Conservation (phyloP, 1,140 invertebrate species). For the Brachionus angularis region DNA sequence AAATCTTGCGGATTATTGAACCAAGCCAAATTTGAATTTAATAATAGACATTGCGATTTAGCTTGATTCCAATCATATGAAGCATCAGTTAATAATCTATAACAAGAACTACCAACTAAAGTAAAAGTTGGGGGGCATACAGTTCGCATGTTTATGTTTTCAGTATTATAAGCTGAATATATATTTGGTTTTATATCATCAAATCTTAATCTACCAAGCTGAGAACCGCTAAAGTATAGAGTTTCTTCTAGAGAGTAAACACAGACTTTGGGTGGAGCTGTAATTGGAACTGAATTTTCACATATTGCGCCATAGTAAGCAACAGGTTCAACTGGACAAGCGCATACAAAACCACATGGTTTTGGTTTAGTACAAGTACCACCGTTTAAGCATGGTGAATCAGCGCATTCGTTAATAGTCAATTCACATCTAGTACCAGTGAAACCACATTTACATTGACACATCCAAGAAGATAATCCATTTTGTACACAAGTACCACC, state of each 20-base stretch:
- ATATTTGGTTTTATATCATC: not conserved
- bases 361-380: constrained; percentile 48
- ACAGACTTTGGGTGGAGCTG: constrained; percentile 23
- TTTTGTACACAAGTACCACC: constrained; percentile 69
- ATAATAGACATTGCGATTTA: constrained; percentile 5
- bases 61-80: constrained; percentile 41
- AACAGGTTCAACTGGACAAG: constrained; percentile 35
- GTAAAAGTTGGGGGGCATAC: constrained; percentile 9
- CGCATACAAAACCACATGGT: constrained; percentile 40
- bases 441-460: constrained; percentile 35
- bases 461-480: constrained; percentile 3
- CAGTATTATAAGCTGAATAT: constrained; percentile 20
- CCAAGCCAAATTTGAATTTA: constrained; percentile 14
- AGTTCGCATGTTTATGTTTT: constrained; percentile 16
- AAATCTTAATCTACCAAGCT: constrained; percentile 15
- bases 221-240: constrained; percentile 9
- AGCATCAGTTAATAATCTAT: not conserved
- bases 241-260: constrained; percentile 27
- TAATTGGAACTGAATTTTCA: constrained; percentile 22
- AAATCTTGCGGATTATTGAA: not conserved
- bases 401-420: constrained; percentile 70
- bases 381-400: constrained; percentile 79
- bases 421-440: constrained; percentile 27
- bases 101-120: constrained; percentile 24
- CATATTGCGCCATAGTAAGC: constrained; percentile 41